These are phyloP conservation scores for Scarus forsteni DNA, from an alignment of 2,797 vertebrate species.

Conservation along the genomic window DNA sequence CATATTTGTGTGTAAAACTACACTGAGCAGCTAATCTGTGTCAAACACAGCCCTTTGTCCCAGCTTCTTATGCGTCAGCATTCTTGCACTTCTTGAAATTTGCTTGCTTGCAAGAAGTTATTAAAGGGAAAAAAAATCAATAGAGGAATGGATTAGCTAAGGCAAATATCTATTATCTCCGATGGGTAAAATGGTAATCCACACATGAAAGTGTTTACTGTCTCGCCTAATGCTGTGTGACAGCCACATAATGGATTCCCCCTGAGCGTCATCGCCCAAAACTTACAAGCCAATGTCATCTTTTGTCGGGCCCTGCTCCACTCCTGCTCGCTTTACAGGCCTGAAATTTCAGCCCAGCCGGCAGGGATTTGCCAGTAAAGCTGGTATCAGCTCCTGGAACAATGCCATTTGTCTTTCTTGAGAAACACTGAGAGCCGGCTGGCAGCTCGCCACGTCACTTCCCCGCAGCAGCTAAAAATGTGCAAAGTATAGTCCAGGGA, in stretches of 20 bases:
- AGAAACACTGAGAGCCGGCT: constrained; percentile 65
- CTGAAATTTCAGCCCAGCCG: constrained; percentile 81
- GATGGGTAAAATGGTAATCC: constrained; percentile 89
- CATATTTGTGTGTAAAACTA: constrained; percentile 46
- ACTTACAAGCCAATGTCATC: constrained; percentile 87
- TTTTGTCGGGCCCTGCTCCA: constrained; percentile 82
- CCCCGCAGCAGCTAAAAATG: constrained; percentile 33
- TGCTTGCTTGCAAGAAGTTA: constrained; percentile 88
- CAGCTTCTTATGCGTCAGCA: constrained; percentile 81
- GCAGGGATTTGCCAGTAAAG: constrained; percentile 82
- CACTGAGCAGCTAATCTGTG: constrained; percentile 64
- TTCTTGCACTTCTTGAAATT: constrained; percentile 78
- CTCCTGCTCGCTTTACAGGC: constrained; percentile 78
- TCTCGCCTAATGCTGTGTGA: constrained; percentile 87
- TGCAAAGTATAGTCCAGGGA: constrained; percentile 14
- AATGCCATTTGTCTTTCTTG: constrained; percentile 72
- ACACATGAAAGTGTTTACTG: constrained; percentile 88
- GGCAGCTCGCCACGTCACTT: constrained; percentile 58
- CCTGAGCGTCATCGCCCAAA: constrained; percentile 78
- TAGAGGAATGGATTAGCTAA: constrained; percentile 83
- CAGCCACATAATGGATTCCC: constrained; percentile 87
- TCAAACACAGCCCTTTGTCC: constrained; percentile 60
- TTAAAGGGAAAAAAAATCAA: constrained; percentile 78
- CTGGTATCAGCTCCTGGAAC: constrained; percentile 76
- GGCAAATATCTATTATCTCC: constrained; percentile 88